A percentile compares a stretch with the other conserved stretches of the same genome.
Conservation (phyloP, 2,888 invertebrate species). For the Agrochola litura region DNA sequence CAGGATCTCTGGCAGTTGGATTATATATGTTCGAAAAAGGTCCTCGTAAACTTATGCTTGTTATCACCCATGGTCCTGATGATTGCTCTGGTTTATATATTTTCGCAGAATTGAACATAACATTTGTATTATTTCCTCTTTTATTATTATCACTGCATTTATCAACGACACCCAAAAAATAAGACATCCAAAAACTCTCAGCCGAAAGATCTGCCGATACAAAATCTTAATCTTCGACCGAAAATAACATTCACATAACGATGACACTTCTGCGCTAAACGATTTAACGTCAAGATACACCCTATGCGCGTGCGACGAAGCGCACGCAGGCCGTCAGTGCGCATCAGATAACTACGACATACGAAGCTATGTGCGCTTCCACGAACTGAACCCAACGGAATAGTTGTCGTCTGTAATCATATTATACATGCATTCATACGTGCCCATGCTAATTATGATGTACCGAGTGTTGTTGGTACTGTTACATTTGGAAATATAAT, state of each 20-base stretch:
- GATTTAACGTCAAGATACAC: conserved; percentile 72
- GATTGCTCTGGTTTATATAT: not conserved
- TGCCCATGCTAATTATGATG: conserved; percentile 63
- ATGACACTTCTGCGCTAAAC: conserved; percentile 64
- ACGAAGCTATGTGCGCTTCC: conserved; percentile 68
- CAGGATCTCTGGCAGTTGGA: conserved; percentile 13
- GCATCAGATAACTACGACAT: conserved; percentile 80
- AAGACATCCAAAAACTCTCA: conserved; percentile 12
- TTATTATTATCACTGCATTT: not conserved
- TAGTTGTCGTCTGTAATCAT: conserved; percentile 71
- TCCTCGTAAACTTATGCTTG: conserved; percentile 20
- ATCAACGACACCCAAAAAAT: conserved; percentile 11
- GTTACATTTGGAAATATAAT: conserved; percentile 58
- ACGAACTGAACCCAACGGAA: conserved; percentile 69
- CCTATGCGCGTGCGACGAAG: conserved; percentile 72
- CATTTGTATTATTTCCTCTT: not conserved
- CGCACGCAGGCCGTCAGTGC: conserved; percentile 77
- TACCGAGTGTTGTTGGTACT: conserved; percentile 51
- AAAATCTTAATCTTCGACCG: conserved; percentile 48
- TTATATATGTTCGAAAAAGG: conserved; percentile 6
- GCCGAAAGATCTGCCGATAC: conserved; percentile 41
- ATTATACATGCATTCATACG: conserved; percentile 64
- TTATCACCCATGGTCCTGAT: conserved; percentile 1
- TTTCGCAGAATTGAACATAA: conserved; percentile 27
- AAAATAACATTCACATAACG: conserved; percentile 54